These are phyloP conservation scores for Microchirus variegatus DNA, from an alignment of 2,797 vertebrate genomes.

Conservation along the genomic window DNA sequence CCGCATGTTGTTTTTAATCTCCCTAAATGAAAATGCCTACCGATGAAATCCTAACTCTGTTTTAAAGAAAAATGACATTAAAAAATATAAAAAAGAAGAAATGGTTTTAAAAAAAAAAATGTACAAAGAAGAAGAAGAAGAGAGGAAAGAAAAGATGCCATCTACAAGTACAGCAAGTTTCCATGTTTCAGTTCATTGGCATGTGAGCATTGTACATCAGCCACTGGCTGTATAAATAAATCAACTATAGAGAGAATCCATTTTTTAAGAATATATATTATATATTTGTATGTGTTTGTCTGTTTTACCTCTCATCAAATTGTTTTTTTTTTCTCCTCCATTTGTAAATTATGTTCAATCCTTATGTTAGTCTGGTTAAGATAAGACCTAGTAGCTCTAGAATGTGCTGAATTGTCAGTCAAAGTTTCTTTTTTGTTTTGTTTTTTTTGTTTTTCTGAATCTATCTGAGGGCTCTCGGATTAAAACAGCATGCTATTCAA, in stretches of 20 bases:
- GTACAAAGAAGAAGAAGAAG: constrained; percentile 58
- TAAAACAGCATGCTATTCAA: constrained; percentile 57
- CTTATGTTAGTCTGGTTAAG: constrained; percentile 73
- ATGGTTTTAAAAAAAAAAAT: constrained; percentile 63
- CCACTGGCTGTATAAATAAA: constrained; percentile 82
- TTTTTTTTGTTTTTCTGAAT: constrained; percentile 22
- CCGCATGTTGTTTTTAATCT: constrained; percentile 83
- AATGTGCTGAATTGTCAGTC: constrained; percentile 71
- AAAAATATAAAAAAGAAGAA: constrained; percentile 55
- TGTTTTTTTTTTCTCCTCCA: constrained; percentile 64
- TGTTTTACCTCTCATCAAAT: constrained; percentile 81
- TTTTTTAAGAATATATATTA: constrained; percentile 89
- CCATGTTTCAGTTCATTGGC: constrained; percentile 80
- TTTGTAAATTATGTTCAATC: constrained; percentile 85
- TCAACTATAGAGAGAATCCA: constrained; percentile 85
- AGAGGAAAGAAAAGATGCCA: constrained; percentile 63
- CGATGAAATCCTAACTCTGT: constrained; percentile 89
- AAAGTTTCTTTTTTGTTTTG: constrained; percentile 17
- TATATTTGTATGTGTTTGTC: constrained; percentile 88
- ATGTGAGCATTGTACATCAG: constrained; percentile 79
- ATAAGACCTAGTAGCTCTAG: constrained; percentile 76
- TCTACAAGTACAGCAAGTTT: constrained; percentile 68
- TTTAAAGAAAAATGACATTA: constrained; percentile 69
- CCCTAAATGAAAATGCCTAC: constrained; percentile 83
- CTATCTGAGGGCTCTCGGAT: constrained; percentile 72